Conservation (phyloP, 2,888 invertebrate species). For the Stomorhina lunata region DNA sequence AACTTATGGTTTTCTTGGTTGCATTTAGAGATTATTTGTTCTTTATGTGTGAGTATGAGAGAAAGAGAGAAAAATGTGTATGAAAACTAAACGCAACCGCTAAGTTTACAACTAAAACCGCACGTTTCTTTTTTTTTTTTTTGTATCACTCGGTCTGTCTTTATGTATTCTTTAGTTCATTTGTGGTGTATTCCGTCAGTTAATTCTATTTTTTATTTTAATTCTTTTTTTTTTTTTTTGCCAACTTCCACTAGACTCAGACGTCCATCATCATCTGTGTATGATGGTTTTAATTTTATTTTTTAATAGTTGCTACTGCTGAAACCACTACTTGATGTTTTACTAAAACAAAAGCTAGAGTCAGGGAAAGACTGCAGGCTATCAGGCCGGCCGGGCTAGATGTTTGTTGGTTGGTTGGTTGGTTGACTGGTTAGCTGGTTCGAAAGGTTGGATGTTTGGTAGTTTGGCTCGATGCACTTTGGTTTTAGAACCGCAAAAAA, state of each 20-base stretch:
- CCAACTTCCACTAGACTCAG: slow-evolving; percentile 34
- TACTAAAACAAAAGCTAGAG: slow-evolving; percentile 12
- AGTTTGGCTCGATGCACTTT: slow-evolving; percentile 49
- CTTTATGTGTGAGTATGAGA: no score
- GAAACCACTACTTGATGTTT: slow-evolving; percentile 34
- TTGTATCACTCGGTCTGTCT: background rate
- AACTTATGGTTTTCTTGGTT: background rate
- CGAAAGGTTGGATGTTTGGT: background rate
- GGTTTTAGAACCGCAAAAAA: slow-evolving; percentile 27
- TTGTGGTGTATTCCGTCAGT: slow-evolving; percentile 39
- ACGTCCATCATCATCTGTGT: slow-evolving; percentile 50
- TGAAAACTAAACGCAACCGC: slow-evolving; percentile 40
- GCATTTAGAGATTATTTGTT: no score
- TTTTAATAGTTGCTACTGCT: slow-evolving; percentile 24
- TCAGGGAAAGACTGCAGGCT: slow-evolving; percentile 29
- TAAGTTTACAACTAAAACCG: slow-evolving; percentile 61
- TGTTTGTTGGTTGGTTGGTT: slow-evolving; percentile 30
- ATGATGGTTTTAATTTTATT: slow-evolving; percentile 34
- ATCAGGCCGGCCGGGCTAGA: slow-evolving; percentile 30
- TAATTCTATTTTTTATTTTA: background rate
- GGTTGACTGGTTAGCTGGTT: slow-evolving; percentile 1
- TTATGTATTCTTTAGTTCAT: slow-evolving; percentile 14
- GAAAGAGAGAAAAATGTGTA: slow-evolving; percentile 22
- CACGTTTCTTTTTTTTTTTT: slow-evolving; percentile 22
- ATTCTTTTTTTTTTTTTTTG: background rate